Conservation (phyloP, 2,797 vertebrate genomes). For the Botia kubotai region DNA sequence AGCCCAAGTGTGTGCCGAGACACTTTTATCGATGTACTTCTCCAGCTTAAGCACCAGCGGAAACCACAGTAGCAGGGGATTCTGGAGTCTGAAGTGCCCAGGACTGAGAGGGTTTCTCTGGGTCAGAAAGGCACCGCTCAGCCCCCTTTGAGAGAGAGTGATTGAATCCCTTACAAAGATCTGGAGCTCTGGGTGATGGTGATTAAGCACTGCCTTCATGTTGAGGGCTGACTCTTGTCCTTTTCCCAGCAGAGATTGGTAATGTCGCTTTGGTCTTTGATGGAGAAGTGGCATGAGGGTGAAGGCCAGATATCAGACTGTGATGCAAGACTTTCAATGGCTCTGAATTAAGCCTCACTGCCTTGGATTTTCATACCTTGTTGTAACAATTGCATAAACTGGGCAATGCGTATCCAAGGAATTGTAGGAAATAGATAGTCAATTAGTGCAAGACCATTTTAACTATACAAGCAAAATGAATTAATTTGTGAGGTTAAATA, state of each 20-base stretch:
- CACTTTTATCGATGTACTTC: slow-evolving; percentile 65
- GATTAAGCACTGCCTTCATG: slow-evolving; percentile 56
- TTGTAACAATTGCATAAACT: neutral
- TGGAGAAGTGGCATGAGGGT: neutral
- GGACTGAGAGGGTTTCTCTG: slow-evolving; percentile 39
- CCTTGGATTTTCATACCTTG: neutral
- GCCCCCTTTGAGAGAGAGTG: slow-evolving; percentile 30
- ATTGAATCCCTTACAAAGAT: slow-evolving; percentile 45
- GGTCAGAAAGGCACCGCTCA: slow-evolving; percentile 12
- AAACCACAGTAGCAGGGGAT: slow-evolving; percentile 54
- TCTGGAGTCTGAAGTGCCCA: slow-evolving; percentile 42
- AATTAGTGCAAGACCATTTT: neutral
- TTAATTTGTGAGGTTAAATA: no score
- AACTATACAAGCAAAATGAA: neutral
- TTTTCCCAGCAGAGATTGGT: slow-evolving; percentile 28
- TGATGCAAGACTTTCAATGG: slow-evolving; percentile 28
- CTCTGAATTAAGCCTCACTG: slow-evolving; percentile 11
- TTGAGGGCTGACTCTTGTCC: slow-evolving; percentile 28
- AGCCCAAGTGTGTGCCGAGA: slow-evolving; percentile 49
- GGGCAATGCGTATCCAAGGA: neutral
- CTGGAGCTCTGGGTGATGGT: slow-evolving; percentile 48
- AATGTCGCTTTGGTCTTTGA: slow-evolving; percentile 37
- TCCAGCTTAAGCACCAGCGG: slow-evolving; percentile 60
- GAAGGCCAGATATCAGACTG: slow-evolving; percentile 12
- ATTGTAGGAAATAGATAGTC: neutral